phyloP scores from a whole-genome alignment of 1,140 invertebrate genomes.

The Trachelipus rathkii region DNA sequence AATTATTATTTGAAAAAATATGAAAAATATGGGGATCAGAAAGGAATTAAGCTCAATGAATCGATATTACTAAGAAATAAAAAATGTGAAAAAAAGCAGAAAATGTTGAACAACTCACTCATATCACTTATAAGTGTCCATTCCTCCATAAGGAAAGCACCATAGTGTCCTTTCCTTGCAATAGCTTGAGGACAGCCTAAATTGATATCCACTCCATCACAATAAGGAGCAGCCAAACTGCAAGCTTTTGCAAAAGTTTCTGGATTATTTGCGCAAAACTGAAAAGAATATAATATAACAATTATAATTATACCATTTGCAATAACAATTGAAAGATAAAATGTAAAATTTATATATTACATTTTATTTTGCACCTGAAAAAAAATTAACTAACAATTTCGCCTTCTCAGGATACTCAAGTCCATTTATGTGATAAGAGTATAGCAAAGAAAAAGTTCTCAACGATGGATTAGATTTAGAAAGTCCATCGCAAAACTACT shows the following conservation, averaged over 20 bases:
- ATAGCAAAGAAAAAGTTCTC: not conserved
- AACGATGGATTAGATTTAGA: not conserved
- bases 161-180: constrained; percentile 59
- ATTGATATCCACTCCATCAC: constrained; percentile 97
- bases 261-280: constrained; percentile 98
- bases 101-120: constrained; percentile 56
- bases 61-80: too few relatives aligned
- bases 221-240: constrained; percentile 73
- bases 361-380: not conserved
- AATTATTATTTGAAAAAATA: too few relatives aligned
- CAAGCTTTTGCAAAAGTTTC: constrained; percentile 80
- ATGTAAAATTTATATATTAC: not conserved
- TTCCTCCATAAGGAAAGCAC: constrained; percentile 89
- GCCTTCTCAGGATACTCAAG: not conserved
- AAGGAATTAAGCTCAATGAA: too few relatives aligned
- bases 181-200: constrained; percentile 77
- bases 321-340: not conserved
- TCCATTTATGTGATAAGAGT: not conserved
- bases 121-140: constrained; percentile 80
- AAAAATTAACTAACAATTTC: not conserved
- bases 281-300: constrained; percentile 47
- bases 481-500: too few relatives aligned
- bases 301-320: not conserved
- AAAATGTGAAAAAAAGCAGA: too few relatives aligned
- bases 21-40: too few relatives aligned